A percentile compares a stretch with the other conserved stretches of the same genome.
Conservation (phyloP, 2,797 vertebrate genomes). For the Arrhamphus sclerolepis region DNA sequence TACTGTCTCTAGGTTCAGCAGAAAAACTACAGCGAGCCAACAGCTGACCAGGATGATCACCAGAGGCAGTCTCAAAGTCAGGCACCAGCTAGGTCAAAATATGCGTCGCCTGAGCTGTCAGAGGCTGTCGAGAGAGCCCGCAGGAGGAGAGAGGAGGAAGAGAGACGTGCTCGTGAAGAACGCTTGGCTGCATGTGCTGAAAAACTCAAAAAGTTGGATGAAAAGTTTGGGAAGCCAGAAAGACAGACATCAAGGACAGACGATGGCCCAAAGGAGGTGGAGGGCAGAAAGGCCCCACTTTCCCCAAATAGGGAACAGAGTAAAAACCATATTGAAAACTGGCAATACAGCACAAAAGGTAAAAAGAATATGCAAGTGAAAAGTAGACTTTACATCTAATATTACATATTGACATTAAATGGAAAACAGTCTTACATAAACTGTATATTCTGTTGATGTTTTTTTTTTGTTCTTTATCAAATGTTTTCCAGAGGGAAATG, state of each 20-base stretch:
- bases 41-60: constrained; percentile 87
- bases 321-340: constrained; percentile 79
- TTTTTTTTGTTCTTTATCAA: constrained; percentile 1
- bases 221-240: constrained; percentile 89
- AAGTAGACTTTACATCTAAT: not conserved
- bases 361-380: not conserved
- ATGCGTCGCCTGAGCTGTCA: constrained; percentile 90
- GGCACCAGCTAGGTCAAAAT: constrained; percentile 86
- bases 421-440: not conserved
- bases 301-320: constrained; percentile 80
- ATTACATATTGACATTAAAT: not conserved
- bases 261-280: constrained; percentile 81
- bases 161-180: constrained; percentile 91
- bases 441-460: not conserved
- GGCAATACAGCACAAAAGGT: constrained; percentile 86
- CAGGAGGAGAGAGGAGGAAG: constrained; percentile 92
- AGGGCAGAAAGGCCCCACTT: constrained; percentile 75
- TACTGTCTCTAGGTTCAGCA: constrained; percentile 59
- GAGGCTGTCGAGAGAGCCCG: constrained; percentile 95
- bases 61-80: constrained; percentile 74
- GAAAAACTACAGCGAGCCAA: constrained; percentile 85
- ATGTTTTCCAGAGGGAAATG: constrained; percentile 55
- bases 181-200: constrained; percentile 94
- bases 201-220: constrained; percentile 96
- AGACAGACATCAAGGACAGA: constrained; percentile 81